phyloP scores from a whole-genome alignment of 2,888 invertebrate species.

The Cantharis rufa region DNA sequence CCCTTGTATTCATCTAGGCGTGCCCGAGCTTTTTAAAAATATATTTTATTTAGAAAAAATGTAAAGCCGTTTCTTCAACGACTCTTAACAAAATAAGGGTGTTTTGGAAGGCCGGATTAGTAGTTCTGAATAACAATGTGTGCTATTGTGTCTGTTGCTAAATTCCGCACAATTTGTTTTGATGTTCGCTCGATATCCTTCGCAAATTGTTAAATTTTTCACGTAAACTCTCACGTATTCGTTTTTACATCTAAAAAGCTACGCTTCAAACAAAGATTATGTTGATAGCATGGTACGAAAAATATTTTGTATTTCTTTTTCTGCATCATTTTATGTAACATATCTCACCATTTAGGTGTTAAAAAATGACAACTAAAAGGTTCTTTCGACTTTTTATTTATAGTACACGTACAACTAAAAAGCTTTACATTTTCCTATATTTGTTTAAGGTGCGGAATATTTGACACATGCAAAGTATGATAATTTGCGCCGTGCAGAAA shows the following conservation, averaged over 20 bases:
- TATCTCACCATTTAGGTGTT: slow-evolving; percentile 24
- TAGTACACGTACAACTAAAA: neutral
- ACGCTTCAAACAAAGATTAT: slow-evolving; percentile 27
- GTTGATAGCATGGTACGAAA: slow-evolving; percentile 17
- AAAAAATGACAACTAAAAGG: slow-evolving; percentile 12
- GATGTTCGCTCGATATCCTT: slow-evolving; percentile 37
- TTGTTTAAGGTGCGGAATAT: neutral
- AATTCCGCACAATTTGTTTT: slow-evolving; percentile 38
- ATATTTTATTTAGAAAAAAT: slow-evolving; percentile 29
- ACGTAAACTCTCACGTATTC: slow-evolving; percentile 29
- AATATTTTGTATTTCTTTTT: slow-evolving; percentile 14
- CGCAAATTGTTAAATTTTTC: slow-evolving; percentile 38
- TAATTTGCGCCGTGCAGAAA: neutral
- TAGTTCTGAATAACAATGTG: slow-evolving; percentile 29
- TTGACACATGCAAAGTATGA: neutral
- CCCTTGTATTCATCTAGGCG: slow-evolving; percentile 27
- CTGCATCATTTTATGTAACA: slow-evolving; percentile 18
- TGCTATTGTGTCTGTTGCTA: slow-evolving; percentile 30
- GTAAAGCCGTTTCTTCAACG: slow-evolving; percentile 27
- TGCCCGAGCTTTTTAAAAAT: slow-evolving; percentile 14
- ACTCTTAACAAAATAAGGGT: slow-evolving; percentile 31
- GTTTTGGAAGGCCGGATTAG: slow-evolving; percentile 31
- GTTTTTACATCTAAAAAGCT: slow-evolving; percentile 26
- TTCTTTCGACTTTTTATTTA: neutral
- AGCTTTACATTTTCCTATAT: neutral